Conservation (phyloP, 2,113 vertebrate species). For the Perccottus glenii region DNA sequence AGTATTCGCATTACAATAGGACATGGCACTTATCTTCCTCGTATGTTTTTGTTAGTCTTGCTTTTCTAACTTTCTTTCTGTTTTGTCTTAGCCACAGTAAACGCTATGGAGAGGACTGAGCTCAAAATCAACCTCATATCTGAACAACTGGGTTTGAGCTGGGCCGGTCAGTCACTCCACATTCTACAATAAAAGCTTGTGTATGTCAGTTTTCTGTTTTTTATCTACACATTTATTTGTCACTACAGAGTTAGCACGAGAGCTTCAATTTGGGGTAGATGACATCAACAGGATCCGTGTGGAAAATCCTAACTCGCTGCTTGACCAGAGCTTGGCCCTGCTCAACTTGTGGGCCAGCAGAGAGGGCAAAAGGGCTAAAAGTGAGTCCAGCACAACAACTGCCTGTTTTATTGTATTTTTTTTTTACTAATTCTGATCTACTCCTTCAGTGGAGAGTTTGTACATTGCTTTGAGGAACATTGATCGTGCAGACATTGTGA, state of each 20-base stretch:
- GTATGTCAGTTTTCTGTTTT: neutral
- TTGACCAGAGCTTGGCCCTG: slow-evolving; percentile 92
- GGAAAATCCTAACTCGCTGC: slow-evolving; percentile 94
- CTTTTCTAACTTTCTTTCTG: slow-evolving; percentile 20
- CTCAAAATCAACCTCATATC: slow-evolving; percentile 93
- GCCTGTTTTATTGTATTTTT: too few relatives aligned
- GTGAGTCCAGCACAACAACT: slow-evolving; percentile 76
- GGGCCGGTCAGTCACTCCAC: slow-evolving; percentile 87
- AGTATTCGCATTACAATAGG: neutral
- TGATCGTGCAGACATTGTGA: slow-evolving; percentile 90
- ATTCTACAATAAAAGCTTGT: neutral
- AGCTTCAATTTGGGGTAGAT: slow-evolving; percentile 92
- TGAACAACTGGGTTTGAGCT: slow-evolving; percentile 94
- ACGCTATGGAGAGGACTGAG: slow-evolving; percentile 86
- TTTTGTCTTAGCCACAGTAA: slow-evolving; percentile 81
- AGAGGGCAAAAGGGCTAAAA: slow-evolving; percentile 87
- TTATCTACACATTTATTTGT: neutral
- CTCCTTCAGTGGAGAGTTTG: slow-evolving; percentile 85
- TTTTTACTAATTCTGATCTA: neutral
- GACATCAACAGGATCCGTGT: slow-evolving; percentile 97
- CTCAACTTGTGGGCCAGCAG: slow-evolving; percentile 91
- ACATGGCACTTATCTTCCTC: neutral
- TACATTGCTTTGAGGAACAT: slow-evolving; percentile 88
- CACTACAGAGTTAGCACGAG: slow-evolving; percentile 88
- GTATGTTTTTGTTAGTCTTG: neutral